phyloP scores from a whole-genome alignment of 2,888 invertebrate species.

The Drosophila affinis region DNA sequence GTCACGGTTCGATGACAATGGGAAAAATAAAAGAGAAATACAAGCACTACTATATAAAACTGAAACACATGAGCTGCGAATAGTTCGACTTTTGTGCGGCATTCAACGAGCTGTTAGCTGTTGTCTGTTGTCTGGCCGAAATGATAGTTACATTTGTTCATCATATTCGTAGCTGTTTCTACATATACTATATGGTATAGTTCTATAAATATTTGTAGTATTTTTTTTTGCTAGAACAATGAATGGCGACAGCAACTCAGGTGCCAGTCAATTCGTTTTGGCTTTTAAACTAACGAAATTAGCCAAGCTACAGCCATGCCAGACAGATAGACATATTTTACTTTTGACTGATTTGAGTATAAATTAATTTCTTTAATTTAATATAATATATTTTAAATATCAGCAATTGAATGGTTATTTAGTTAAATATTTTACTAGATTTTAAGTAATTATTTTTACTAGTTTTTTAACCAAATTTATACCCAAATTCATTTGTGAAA shows the following conservation, averaged over 20 bases:
- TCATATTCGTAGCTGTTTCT: slow-evolving; percentile 8
- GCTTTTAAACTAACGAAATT: neutral
- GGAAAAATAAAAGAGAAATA: slow-evolving; percentile 44
- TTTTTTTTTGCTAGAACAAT: neutral
- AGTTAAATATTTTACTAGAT: too few species aligned
- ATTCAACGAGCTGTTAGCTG: neutral
- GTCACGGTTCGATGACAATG: slow-evolving; percentile 75
- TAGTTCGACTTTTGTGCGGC: slow-evolving; percentile 27
- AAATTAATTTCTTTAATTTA: too few species aligned
- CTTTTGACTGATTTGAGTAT: too few species aligned
- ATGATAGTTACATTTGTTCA: slow-evolving; percentile 35
- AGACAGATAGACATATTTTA: neutral
- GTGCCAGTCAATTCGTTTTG: neutral
- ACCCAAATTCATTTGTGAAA: neutral
- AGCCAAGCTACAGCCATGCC: neutral
- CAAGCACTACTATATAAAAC: slow-evolving; percentile 10
- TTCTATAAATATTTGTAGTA: neutral
- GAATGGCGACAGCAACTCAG: neutral
- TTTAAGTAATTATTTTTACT: neutral
- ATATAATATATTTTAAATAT: too few species aligned
- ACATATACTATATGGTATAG: neutral
- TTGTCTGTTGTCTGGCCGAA: slow-evolving; percentile 41
- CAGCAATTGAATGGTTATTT: neutral
- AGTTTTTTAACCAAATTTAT: neutral
- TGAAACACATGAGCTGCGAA: slow-evolving; percentile 42